A percentile compares a stretch with the other conserved stretches of the same genome.
phyloP scores from a whole-genome alignment of 1,140 invertebrate genomes.

The Agrilus planipennis region DNA sequence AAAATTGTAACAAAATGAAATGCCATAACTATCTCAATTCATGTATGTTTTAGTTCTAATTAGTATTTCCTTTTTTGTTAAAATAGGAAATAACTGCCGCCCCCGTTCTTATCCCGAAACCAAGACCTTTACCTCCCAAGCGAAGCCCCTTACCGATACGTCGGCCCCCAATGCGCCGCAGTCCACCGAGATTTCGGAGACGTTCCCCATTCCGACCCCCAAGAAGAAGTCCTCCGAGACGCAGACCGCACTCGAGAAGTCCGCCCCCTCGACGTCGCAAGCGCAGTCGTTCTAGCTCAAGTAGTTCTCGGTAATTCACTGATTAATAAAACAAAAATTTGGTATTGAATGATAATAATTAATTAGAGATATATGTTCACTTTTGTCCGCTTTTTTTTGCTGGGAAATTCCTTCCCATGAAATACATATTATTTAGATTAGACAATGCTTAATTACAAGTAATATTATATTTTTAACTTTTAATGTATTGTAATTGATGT shows the following conservation, averaged over 20 bases:
- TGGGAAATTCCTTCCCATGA: too few relatives aligned
- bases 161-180: conserved; percentile 39
- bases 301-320: conserved; percentile 62
- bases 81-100: conserved; percentile 89
- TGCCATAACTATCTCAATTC: neutral
- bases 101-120: conserved; percentile 70
- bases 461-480: too few relatives aligned
- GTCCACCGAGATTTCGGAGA: conserved; percentile 41
- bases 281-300: conserved; percentile 68
- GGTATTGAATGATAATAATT: too few relatives aligned
- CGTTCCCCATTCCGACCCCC: conserved; percentile 45
- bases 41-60: conserved; percentile 16
- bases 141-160: conserved; percentile 47
- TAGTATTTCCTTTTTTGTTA: conserved; percentile 58
- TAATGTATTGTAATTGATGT: too few relatives aligned
- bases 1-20: too few relatives aligned
- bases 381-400: too few relatives aligned
- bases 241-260: conserved; percentile 47
- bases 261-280: conserved; percentile 54
- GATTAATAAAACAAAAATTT: too few relatives aligned
- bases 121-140: conserved; percentile 49
- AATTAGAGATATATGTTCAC: too few relatives aligned
- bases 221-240: conserved; percentile 41
- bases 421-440: too few relatives aligned
- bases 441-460: too few relatives aligned